Conservation (phyloP, 2,797 vertebrate species). For the Eulemur mongoz region DNA sequence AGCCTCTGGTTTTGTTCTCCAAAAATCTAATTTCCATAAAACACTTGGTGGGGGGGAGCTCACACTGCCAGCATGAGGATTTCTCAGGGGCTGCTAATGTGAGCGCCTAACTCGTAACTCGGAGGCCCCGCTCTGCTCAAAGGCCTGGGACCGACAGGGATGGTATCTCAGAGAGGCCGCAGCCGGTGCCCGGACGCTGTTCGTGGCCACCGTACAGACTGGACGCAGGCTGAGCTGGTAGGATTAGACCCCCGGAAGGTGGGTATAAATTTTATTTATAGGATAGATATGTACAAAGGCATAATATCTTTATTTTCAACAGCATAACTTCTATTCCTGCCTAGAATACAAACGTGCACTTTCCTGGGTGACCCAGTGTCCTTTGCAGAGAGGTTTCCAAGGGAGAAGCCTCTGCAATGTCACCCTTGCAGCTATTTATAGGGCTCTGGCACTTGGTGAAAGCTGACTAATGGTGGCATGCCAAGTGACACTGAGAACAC, state of each 20-base stretch:
- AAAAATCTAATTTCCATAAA: conserved; percentile 82
- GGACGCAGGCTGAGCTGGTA: conserved; percentile 30
- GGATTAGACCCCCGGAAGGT: not conserved
- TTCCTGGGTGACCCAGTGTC: conserved; percentile 27
- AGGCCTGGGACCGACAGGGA: conserved; percentile 31
- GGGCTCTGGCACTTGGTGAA: not conserved
- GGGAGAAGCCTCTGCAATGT: conserved; percentile 7
- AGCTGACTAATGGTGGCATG: not conserved
- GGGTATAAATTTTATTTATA: conserved; percentile 1
- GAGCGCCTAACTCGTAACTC: conserved; percentile 55
- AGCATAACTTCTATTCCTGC: conserved; percentile 40
- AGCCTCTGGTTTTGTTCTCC: conserved; percentile 79
- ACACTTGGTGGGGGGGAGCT: conserved; percentile 74
- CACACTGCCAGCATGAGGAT: conserved; percentile 63
- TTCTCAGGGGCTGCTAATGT: conserved; percentile 72
- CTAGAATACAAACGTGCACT: conserved; percentile 63
- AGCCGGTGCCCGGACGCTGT: not conserved
- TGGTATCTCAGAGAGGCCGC: conserved; percentile 64
- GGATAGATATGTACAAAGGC: conserved; percentile 25
- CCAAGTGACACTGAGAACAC: not conserved
- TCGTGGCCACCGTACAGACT: conserved; percentile 15
- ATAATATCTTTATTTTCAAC: conserved; percentile 61
- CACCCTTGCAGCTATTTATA: conserved; percentile 52
- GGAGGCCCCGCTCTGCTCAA: conserved; percentile 43
- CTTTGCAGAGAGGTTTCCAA: conserved; percentile 1